These are phyloP conservation scores for Periophthalmodon schlosseri DNA, from an alignment of 2,113 vertebrate genomes.

Conservation along the genomic window DNA sequence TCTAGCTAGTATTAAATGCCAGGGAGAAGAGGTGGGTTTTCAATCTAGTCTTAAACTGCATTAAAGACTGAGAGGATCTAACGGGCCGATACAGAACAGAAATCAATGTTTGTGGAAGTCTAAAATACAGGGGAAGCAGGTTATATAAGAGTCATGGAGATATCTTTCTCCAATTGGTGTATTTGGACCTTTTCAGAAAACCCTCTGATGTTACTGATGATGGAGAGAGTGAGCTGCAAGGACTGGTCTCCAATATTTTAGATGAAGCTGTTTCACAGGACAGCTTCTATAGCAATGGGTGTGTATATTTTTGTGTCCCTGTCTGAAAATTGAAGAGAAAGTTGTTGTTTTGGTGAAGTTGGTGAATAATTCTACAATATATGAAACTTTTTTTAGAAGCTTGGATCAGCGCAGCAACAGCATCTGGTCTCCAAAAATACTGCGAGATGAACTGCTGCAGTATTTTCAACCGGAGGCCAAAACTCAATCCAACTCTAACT, in stretches of 20 bases:
- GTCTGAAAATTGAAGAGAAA: neutral
- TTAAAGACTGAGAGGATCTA: too few species aligned
- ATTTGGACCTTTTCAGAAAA: constrained; percentile 70
- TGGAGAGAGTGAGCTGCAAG: constrained; percentile 88
- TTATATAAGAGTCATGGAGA: neutral
- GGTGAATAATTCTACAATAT: neutral
- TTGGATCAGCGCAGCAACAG: constrained; percentile 81
- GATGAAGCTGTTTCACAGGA: constrained; percentile 86
- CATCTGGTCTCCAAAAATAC: constrained; percentile 79
- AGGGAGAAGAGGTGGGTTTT: too few species aligned
- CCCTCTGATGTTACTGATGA: constrained; percentile 80
- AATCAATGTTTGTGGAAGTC: too few species aligned
- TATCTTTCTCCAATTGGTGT: neutral
- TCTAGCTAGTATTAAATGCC: too few species aligned
- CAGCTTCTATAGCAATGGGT: constrained; percentile 83
- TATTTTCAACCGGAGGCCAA: constrained; percentile 79
- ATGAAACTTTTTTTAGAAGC: constrained; percentile 72
- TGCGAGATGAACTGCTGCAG: constrained; percentile 73
- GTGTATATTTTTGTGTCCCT: constrained; percentile 50
- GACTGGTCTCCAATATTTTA: constrained; percentile 91
- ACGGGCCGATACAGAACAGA: too few species aligned
- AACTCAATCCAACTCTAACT: constrained; percentile 66
- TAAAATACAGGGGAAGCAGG: neutral
- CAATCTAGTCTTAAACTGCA: too few species aligned
- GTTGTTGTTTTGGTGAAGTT: neutral